phyloP scores from a whole-genome alignment of 2,888 invertebrate species.

The Sarcophaga variegata region DNA sequence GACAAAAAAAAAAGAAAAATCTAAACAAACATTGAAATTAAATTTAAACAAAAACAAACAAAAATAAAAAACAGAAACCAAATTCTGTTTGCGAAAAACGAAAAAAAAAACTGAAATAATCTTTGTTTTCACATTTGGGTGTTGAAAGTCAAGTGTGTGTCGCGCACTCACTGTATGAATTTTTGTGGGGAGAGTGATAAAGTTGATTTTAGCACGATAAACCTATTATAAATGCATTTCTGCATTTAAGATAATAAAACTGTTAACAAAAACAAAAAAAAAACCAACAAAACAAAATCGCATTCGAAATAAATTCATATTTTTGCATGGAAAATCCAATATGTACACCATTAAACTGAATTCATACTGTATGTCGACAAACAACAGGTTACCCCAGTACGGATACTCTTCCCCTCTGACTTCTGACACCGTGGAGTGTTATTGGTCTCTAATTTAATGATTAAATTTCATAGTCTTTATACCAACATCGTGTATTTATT shows the following conservation, averaged over 20 bases:
- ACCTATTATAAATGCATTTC: conserved; percentile 78
- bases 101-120: conserved; percentile 48
- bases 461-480: conserved; percentile 24
- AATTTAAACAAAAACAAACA: conserved; percentile 4
- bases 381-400: conserved; percentile 38
- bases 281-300: conserved; percentile 69
- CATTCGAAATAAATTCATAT: conserved; percentile 61
- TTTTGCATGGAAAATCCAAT: conserved; percentile 23
- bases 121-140: conserved; percentile 61
- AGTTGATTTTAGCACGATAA: conserved; percentile 79
- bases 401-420: neutral
- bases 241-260: conserved; percentile 1
- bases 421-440: neutral
- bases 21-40: neutral
- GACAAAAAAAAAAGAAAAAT: neutral
- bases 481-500: neutral
- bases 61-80: conserved; percentile 22
- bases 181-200: conserved; percentile 72
- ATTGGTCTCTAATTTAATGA: conserved; percentile 62
- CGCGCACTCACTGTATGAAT: conserved; percentile 62
- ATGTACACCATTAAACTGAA: neutral
- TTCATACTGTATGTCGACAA: neutral
- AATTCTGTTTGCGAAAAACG: conserved; percentile 28
- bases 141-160: conserved; percentile 69
- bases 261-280: conserved; percentile 17